Base-by-base conservation (phyloP, 1,140 invertebrate genomes). In the Himalopsyche phryganea region DNA sequence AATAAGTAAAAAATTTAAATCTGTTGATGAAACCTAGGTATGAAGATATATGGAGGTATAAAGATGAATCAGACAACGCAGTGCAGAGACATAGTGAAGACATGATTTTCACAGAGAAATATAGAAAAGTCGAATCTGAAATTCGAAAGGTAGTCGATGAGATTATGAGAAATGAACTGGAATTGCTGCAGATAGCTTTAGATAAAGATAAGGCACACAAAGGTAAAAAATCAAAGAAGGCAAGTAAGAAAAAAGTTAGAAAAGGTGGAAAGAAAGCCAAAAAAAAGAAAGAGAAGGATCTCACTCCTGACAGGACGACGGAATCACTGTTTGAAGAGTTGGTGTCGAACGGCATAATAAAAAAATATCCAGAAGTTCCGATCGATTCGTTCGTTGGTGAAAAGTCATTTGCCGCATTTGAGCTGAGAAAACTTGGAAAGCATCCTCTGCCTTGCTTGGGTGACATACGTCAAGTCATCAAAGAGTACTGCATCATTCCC, bases 271-370 rank as follows among this genome's bases (percentile, higher is more conserved):
- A 90, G 68, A 92, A 90, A 60, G 86, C 83, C 65, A 95, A 94
- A 72, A 94, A 91, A 69, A 94, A 94, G 68, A 96, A 94, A 72
- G 93, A 96, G 67, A 98, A 98, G 74, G 94, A 98, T 79, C 76
- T 98, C 35, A 98, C 95, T 13, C 91, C 94, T 0, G 94, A 98
- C 68, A 80, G 92, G 67, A 92, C 90, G 0, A 87, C 87, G 1
- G 91, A 95, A 71, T 94, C 91, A 0, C 74, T 96, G 1, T 94
- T 93, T 71, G 93, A 97, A 72, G 95, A 98, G 74, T 72, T 98
- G 13, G 83, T 97, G 0, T 82, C 83, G 0, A 89, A 96, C 72
- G 92, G 91, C 2, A 93, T 98, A 5, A 94, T 98, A 54, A 85
- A 85, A 61, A 85, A 88, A 38, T 88, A 88, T 70, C 88, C 87